Conservation (phyloP, 2,888 invertebrate species). For the Cephus pygmeus region DNA sequence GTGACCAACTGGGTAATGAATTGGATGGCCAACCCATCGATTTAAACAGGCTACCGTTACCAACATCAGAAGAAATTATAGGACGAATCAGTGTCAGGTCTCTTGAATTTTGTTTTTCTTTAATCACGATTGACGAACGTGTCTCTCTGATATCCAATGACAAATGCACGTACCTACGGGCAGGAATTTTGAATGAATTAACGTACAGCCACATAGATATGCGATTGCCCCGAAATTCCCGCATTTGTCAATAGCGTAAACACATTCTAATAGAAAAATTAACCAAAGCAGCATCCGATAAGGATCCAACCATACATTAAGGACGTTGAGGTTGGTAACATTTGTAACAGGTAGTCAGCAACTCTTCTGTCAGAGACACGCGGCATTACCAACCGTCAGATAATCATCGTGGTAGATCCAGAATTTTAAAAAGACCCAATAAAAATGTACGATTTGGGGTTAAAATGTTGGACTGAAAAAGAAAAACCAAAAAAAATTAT, state of each 20-base stretch:
- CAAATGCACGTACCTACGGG: neutral
- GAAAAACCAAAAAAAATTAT: no score
- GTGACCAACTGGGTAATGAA: constrained; percentile 5
- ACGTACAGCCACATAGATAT: neutral
- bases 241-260: constrained; percentile 16
- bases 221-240: neutral
- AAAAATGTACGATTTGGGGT: neutral
- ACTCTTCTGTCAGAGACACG: neutral
- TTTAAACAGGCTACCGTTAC: neutral
- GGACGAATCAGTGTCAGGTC: neutral
- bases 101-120: neutral
- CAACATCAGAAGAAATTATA: neutral
- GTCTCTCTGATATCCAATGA: neutral
- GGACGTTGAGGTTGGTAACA: neutral
- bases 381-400: neutral
- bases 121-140: neutral
- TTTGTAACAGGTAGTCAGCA: neutral
- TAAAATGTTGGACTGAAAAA: neutral
- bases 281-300: constrained; percentile 22
- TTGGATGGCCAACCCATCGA: neutral
- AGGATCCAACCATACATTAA: neutral
- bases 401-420: neutral
- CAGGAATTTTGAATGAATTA: neutral
- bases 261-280: constrained; percentile 35
- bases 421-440: neutral